Evolutionary conservation across 2,888 invertebrate species (phyloP), one percentile per base, ranked within the genome.

Genomic region (Doris montereyensis): DNA sequence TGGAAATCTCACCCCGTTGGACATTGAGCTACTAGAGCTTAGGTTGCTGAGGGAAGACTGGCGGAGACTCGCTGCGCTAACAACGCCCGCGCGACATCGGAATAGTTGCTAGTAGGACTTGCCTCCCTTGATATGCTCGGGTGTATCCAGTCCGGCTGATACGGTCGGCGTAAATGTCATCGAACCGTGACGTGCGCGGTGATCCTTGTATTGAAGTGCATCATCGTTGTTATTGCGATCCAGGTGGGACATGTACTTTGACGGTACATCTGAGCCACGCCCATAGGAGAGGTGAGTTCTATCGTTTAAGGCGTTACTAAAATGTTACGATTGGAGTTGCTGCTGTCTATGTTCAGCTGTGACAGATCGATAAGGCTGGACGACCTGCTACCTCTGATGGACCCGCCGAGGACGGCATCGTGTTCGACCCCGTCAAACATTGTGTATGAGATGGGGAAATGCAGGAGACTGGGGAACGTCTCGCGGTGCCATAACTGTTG

Each of bases 11-110:
- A 85, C 84, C 79, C 72, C 77, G 34, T 68, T 79, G 62, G 86
- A 84, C 62, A 85, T 81, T 24, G 85, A 85, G 79, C 84, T 83
- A 75, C 83, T 84, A 3, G 87, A 86, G 81, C 84, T 85, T 70
- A 85, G 85, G 60, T 79, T 79, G 58, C 84, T 71, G 30, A 85
- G 83, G 75, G 85, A 67, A 72, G 84, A 82, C 76, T 85, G 71
- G 71, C 17, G 5, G 21, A n/a, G 35, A 2, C 32, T 32, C 34
- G 0, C 60, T 35, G 1, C 30, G 72, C 26, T 13, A 73, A 34
- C 57, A 77, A 30, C 2, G 17, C 24, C 13, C 62, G 57, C n/a
- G 72, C 21, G 3, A 75, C 74, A 5, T 41, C 8, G 2, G 65
- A 72, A 4, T 75, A 73, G 32, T 62, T 74, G 21, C 72, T 78